phyloP scores from a whole-genome alignment of 2,797 vertebrate species.

The Rhinogobio ventralis region DNA sequence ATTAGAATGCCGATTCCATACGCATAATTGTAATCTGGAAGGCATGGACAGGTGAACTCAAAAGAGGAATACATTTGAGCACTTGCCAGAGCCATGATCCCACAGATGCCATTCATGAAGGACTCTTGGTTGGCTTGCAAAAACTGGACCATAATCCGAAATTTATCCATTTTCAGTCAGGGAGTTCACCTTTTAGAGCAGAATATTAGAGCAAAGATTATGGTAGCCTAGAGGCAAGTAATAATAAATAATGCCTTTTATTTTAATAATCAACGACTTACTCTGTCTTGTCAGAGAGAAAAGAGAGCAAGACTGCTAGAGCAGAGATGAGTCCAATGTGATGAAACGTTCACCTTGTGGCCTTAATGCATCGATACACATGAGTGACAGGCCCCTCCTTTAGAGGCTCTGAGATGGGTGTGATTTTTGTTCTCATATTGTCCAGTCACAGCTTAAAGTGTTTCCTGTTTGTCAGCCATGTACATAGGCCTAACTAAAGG shows the following conservation, averaged over 20 bases:
- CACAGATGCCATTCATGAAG: conserved; percentile 97
- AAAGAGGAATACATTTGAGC: conserved; percentile 95
- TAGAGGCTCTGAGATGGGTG: conserved; percentile 7
- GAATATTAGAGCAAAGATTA: neutral
- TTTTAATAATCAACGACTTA: neutral
- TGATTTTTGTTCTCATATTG: neutral
- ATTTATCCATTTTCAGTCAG: conserved; percentile 60
- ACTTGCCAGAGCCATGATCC: conserved; percentile 95
- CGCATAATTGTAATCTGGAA: conserved; percentile 87
- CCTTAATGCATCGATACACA: neutral
- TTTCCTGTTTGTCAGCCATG: neutral
- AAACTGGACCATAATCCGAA: conserved; percentile 98
- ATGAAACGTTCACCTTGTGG: neutral
- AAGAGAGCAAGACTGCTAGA: neutral
- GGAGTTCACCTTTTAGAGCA: neutral
- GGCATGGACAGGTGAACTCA: conserved; percentile 95
- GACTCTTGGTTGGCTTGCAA: conserved; percentile 98
- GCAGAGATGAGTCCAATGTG: neutral
- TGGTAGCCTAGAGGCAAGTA: neutral
- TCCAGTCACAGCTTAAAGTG: neutral
- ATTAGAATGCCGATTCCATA: conserved; percentile 91
- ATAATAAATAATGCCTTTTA: neutral
- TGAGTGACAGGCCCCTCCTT: conserved; percentile 31
- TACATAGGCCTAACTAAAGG: neutral
- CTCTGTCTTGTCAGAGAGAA: neutral